phyloP scores from a whole-genome alignment of 2,797 vertebrate genomes.

The Xenentodon cancila region DNA sequence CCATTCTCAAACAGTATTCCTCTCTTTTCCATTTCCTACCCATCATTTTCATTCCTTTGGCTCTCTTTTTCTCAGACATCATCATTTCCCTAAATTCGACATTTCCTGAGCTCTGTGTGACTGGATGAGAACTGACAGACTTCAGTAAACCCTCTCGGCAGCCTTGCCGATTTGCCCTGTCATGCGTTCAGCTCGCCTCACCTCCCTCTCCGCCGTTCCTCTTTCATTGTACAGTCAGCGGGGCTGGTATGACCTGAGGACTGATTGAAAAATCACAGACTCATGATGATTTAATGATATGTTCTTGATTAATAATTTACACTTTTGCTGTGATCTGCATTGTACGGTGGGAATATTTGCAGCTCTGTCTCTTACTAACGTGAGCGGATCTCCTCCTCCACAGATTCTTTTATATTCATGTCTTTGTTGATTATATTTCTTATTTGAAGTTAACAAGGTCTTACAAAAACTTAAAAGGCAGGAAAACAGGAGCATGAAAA shows the following conservation, averaged over 20 bases:
- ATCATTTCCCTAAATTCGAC: background rate
- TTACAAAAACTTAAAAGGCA: too few species aligned
- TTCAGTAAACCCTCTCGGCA: slow-evolving; percentile 39
- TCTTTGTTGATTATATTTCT: too few species aligned
- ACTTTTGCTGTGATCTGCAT: slow-evolving; percentile 2
- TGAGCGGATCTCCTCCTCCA: background rate
- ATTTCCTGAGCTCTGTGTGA: slow-evolving; percentile 28
- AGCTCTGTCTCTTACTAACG: background rate
- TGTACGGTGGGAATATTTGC: background rate
- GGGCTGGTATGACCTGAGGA: slow-evolving; percentile 13
- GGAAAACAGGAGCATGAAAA: too few species aligned
- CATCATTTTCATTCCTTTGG: background rate
- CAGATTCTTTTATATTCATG: background rate
- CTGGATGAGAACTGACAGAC: slow-evolving; percentile 62
- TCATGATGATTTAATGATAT: slow-evolving; percentile 14
- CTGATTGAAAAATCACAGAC: background rate
- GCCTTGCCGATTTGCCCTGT: slow-evolving; percentile 57
- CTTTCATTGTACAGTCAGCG: slow-evolving; percentile 27
- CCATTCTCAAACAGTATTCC: background rate
- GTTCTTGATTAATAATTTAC: slow-evolving; percentile 12
- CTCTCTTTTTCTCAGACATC: slow-evolving; percentile 17
- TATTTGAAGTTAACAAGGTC: too few species aligned
- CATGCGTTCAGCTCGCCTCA: slow-evolving; percentile 40
- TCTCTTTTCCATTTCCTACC: background rate
- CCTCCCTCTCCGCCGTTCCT: slow-evolving; percentile 21